phyloP scores from a whole-genome alignment of 2,888 invertebrate species.

The Eurois occulta region DNA sequence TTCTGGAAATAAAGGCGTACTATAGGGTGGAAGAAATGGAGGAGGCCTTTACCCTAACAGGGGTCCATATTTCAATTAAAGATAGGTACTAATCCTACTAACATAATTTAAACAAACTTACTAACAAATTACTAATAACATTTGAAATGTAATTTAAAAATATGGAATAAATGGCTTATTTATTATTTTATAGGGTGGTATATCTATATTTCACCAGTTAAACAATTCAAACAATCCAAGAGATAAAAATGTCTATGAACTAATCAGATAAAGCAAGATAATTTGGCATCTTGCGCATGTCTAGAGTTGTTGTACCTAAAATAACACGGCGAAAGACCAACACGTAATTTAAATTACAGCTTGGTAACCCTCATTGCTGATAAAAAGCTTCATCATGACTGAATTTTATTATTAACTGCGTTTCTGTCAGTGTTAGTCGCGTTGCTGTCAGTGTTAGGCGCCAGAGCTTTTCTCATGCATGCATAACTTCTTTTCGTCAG shows the following conservation, averaged over 20 bases:
- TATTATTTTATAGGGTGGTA: too few species aligned
- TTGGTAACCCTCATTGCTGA: neutral
- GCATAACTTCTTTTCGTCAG: too few species aligned
- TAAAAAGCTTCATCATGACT: neutral
- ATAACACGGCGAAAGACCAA: neutral
- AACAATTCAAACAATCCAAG: neutral
- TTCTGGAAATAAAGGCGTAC: neutral
- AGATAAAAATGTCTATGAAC: conserved; percentile 3
- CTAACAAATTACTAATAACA: too few species aligned
- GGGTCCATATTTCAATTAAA: too few species aligned
- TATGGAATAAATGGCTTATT: too few species aligned
- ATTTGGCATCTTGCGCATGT: neutral
- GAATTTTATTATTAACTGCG: neutral
- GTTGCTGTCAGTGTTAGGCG: too few species aligned
- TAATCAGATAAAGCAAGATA: conserved; percentile 4
- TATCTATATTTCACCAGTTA: neutral
- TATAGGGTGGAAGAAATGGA: too few species aligned
- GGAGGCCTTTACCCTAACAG: too few species aligned
- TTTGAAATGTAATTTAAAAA: too few species aligned
- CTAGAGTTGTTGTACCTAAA: neutral
- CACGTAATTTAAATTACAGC: neutral
- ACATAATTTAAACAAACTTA: too few species aligned
- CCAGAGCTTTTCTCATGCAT: neutral
- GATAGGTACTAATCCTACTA: too few species aligned
- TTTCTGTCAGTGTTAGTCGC: too few species aligned